Percentiles rank a stretch among this genome's conserved stretches.
phyloP scores from a whole-genome alignment of 2,888 invertebrate genomes.

The Keiferia lycopersicella region DNA sequence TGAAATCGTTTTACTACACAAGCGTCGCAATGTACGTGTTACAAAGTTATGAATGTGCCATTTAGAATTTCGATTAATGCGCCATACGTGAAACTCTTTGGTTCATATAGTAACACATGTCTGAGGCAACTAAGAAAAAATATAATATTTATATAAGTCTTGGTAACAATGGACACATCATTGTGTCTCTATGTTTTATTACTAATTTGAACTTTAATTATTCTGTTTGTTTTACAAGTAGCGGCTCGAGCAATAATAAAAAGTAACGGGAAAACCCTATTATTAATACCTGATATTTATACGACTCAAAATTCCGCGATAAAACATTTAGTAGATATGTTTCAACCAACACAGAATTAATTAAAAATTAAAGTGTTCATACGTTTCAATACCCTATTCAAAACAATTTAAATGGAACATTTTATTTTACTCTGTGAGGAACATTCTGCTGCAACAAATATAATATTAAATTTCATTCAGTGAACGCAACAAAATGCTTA shows the following conservation, averaged over 20 bases:
- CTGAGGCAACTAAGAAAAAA: too few relatives aligned
- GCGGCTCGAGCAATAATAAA: too few relatives aligned
- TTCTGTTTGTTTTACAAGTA: too few relatives aligned
- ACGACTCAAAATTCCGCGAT: too few relatives aligned
- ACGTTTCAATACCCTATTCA: background rate
- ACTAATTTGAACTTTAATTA: too few relatives aligned
- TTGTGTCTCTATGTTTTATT: too few relatives aligned
- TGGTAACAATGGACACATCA: too few relatives aligned
- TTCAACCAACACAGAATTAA: background rate
- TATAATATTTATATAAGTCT: too few relatives aligned
- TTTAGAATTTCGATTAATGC: conserved; percentile 23
- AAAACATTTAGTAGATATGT: too few relatives aligned
- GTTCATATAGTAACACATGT: background rate
- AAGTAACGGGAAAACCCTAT: too few relatives aligned
- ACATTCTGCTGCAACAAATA: conserved; percentile 15
- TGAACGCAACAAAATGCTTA: conserved; percentile 18
- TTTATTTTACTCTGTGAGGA: background rate
- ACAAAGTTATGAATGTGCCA: conserved; percentile 14
- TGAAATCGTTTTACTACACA: conserved; percentile 11
- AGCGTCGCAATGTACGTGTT: conserved; percentile 12
- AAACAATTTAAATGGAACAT: background rate
- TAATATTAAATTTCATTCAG: conserved; percentile 17
- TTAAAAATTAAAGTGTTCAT: background rate
- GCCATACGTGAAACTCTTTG: conserved; percentile 10
- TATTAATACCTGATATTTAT: too few relatives aligned